Conservation (phyloP, 2,113 vertebrate genomes). For the Oryzias woworae region DNA sequence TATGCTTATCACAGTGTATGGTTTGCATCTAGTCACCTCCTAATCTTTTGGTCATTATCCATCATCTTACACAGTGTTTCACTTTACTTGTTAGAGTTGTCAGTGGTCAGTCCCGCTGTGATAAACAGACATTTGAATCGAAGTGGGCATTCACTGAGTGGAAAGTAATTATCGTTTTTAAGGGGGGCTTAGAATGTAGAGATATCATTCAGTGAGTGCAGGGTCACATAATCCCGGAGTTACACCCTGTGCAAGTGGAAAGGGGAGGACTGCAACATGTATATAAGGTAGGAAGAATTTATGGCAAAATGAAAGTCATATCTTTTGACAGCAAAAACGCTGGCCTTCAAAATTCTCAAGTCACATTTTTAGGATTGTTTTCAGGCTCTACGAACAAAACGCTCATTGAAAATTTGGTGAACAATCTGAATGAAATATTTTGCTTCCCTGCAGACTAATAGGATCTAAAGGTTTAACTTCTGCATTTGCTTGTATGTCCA, state of each 20-base stretch:
- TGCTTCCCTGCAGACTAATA: no score
- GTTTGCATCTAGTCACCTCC: neutral
- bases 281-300: slow-evolving; percentile 78
- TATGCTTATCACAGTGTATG: slow-evolving; percentile 1
- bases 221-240: slow-evolving; percentile 86
- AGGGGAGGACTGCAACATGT: slow-evolving; percentile 77
- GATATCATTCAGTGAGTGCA: slow-evolving; percentile 80
- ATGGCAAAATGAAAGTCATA: neutral
- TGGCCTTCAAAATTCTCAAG: no score
- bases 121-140: slow-evolving; percentile 25
- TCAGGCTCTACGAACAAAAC: no score
- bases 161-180: slow-evolving; percentile 26
- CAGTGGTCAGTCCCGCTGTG: slow-evolving; percentile 1
- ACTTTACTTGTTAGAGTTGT: neutral
- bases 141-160: slow-evolving; percentile 3
- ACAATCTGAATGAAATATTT: no score
- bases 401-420: no score
- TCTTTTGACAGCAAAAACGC: no score
- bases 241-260: slow-evolving; percentile 82
- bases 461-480: no score
- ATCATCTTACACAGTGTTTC: slow-evolving; percentile 13
- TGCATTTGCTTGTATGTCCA: no score
- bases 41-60: slow-evolving; percentile 12
- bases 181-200: slow-evolving; percentile 78
- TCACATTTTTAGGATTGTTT: no score